Evolutionary conservation across 2,113 vertebrate species (phyloP).

Genomic region (Tragelaphus scriptus): DNA sequence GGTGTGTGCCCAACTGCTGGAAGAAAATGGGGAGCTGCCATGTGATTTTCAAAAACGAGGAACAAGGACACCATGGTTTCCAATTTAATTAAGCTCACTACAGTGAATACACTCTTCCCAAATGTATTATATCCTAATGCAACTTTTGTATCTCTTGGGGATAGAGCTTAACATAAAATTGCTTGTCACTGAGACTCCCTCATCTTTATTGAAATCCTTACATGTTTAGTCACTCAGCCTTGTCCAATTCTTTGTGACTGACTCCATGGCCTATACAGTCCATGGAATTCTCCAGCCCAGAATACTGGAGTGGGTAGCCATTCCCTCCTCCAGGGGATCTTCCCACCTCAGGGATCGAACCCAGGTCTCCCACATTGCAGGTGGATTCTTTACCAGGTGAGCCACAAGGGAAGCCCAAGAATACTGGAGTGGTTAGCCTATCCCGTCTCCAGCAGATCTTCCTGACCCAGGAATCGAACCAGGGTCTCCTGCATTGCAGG

Average conservation of each 20-base stretch:
- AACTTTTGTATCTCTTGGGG: background rate
- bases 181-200: background rate
- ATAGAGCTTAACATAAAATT: background rate
- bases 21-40: background rate
- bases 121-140: background rate
- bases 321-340: background rate
- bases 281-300: background rate
- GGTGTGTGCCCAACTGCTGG: rapidly evolving
- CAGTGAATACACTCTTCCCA: background rate
- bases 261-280: background rate
- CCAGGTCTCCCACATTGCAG: background rate
- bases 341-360: background rate
- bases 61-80: background rate
- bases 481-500: background rate
- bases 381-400: background rate
- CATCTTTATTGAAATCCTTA: background rate
- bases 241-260: background rate
- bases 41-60: background rate
- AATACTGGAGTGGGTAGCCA: background rate
- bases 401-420: background rate
- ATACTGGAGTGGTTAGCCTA: background rate
- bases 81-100: background rate
- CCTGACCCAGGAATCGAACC: background rate
- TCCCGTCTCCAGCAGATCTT: background rate
- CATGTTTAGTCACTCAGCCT: background rate